A percentile compares a stretch with the other conserved stretches of the same genome.
These are phyloP conservation scores for Harpalus rubripes DNA, from an alignment of 2,888 invertebrate species.

Conservation along the genomic window DNA sequence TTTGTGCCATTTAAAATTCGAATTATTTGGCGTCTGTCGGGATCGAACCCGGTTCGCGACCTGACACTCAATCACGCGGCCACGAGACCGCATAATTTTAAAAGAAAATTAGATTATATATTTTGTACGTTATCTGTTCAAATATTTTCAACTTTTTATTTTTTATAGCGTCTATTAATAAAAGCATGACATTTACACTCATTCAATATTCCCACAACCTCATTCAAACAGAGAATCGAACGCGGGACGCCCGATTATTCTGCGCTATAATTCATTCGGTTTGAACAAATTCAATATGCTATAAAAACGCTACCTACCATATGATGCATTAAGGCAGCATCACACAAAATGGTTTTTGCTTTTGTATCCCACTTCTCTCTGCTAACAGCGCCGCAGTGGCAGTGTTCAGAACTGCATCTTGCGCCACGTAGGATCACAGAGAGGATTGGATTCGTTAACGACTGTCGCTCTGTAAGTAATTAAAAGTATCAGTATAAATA, in stretches of 20 bases:
- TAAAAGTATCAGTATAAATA: conserved; percentile 7
- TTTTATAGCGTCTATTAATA: conserved; percentile 48
- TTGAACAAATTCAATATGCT: conserved; percentile 65
- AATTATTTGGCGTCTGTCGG: too few species aligned
- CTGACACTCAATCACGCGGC: too few species aligned
- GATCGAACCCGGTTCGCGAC: too few species aligned
- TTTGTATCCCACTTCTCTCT: conserved; percentile 9
- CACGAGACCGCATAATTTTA: too few species aligned
- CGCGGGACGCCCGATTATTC: conserved; percentile 18
- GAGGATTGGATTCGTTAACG: conserved; percentile 8
- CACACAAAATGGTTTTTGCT: conserved; percentile 60
- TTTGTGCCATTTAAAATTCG: too few species aligned
- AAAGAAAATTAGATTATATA: conserved; percentile 6
- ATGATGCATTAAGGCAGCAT: conserved; percentile 58
- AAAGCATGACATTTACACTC: conserved; percentile 37
- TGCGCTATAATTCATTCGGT: conserved; percentile 61
- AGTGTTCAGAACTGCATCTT: conserved; percentile 16
- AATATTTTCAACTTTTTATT: neutral
- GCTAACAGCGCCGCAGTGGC: conserved; percentile 42
- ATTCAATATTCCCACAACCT: conserved; percentile 24
- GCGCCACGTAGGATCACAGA: neutral
- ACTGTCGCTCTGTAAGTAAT: conserved; percentile 33
- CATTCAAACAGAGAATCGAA: conserved; percentile 26
- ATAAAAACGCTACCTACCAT: conserved; percentile 64
- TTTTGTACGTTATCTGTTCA: neutral